Conservation (phyloP, 1,140 invertebrate genomes). For the Muscidifurax raptorellus region DNA sequence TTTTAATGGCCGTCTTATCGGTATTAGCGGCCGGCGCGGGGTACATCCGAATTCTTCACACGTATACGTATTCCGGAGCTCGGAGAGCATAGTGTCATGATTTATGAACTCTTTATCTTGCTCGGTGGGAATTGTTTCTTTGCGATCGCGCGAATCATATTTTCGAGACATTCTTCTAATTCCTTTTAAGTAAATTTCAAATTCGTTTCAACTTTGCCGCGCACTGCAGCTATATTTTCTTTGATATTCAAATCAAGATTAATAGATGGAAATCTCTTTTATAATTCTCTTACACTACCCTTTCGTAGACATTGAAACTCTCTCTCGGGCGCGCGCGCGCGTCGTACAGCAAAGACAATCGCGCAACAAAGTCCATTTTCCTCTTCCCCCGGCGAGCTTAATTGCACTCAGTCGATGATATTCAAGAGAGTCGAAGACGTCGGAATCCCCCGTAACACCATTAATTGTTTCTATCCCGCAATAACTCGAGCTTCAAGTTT, state of each 20-base stretch:
- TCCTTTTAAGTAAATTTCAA: no score
- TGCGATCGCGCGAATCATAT: background rate
- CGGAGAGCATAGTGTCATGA: background rate
- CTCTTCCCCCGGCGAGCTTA: background rate
- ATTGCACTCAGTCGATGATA: background rate
- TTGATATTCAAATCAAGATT: no score
- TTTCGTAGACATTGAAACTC: background rate
- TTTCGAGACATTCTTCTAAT: no score
- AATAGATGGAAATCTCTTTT: background rate
- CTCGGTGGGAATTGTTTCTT: background rate
- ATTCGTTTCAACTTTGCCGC: no score
- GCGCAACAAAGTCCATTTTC: background rate
- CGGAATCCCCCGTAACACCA: background rate
- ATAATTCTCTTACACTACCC: no score
- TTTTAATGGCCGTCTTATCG: constrained; percentile 41
- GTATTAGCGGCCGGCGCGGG: background rate
- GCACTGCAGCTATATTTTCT: no score
- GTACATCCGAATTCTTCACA: constrained; percentile 21
- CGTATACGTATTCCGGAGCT: background rate
- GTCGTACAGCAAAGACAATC: background rate
- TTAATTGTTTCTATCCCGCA: constrained; percentile 39
- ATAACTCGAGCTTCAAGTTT: constrained; percentile 5
- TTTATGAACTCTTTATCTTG: constrained; percentile 35
- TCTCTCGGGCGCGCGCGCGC: no score
- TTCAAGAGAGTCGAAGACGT: background rate